Conservation (phyloP, 2,888 invertebrate genomes). For the Prosopocoilus inquinatus region DNA sequence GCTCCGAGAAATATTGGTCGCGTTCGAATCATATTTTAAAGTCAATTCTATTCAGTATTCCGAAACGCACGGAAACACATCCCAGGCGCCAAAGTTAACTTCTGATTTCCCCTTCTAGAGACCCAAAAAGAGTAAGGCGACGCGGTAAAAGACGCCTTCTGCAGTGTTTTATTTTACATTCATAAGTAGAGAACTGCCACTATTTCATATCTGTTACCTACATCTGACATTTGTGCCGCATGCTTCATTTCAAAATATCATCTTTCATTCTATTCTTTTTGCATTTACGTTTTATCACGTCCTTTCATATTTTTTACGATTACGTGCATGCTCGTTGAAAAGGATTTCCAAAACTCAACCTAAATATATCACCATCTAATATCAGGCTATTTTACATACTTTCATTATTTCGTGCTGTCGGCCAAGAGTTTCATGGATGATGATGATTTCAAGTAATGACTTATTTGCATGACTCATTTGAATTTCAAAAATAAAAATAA, state of each 20-base stretch:
- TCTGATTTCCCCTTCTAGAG: constrained; percentile 23
- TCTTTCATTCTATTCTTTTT: constrained; percentile 50
- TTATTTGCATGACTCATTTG: too few species aligned
- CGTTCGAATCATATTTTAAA: constrained; percentile 48
- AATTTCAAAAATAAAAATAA: too few species aligned
- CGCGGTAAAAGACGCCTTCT: background rate
- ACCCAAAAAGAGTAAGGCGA: constrained; percentile 10
- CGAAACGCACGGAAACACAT: constrained; percentile 27
- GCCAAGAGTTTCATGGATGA: too few species aligned
- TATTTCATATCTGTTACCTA: constrained; percentile 49
- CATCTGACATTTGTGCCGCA: constrained; percentile 47
- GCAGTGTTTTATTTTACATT: constrained; percentile 48
- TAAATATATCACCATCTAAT: constrained; percentile 16
- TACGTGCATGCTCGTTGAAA: constrained; percentile 17
- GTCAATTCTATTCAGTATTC: constrained; percentile 42
- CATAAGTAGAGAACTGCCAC: constrained; percentile 45
- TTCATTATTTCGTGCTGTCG: too few species aligned
- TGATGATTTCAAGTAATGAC: too few species aligned
- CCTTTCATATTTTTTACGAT: constrained; percentile 31
- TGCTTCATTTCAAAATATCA: constrained; percentile 48
- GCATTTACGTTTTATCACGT: constrained; percentile 46
- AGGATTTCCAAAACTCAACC: constrained; percentile 27
- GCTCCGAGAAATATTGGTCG: constrained; percentile 41
- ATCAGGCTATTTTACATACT: too few species aligned
- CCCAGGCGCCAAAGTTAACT: constrained; percentile 22